phyloP scores from a whole-genome alignment of 2,797 vertebrate species.

The Myiotriccus ornatus region DNA sequence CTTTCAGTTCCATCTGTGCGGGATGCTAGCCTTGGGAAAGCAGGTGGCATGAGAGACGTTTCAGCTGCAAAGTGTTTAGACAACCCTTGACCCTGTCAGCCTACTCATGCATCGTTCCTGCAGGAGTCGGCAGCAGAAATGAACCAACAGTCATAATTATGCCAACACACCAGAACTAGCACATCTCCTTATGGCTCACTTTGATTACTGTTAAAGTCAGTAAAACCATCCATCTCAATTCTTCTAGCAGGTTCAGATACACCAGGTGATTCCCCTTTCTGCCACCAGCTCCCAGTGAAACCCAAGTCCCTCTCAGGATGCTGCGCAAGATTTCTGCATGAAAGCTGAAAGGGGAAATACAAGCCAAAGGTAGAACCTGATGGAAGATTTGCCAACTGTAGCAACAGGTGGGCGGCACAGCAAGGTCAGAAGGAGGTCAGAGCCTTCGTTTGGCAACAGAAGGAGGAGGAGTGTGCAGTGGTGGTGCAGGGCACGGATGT shows the following conservation, averaged over 20 bases:
- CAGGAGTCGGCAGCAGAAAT: neutral
- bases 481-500: fast-evolving
- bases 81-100: neutral
- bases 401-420: fast-evolving
- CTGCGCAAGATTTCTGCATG: fast-evolving
- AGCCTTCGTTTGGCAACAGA: neutral
- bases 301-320: fast-evolving
- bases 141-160: too few species aligned
- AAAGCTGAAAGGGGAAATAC: neutral
- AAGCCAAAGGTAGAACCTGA: neutral
- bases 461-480: neutral
- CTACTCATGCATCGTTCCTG: fast-evolving
- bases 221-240: neutral
- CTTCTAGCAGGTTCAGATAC: neutral
- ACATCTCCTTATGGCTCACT: neutral
- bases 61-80: too few species aligned
- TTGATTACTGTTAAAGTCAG: neutral
- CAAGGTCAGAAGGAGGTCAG: neutral
- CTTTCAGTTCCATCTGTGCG: neutral
- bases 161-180: too few species aligned
- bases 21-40: neutral
- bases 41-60: fast-evolving
- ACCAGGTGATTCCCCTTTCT: too few species aligned
- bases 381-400: neutral
- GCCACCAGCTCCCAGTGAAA: neutral